phyloP scores from a whole-genome alignment of 2,888 invertebrate genomes.

The Amorpha juglandis region DNA sequence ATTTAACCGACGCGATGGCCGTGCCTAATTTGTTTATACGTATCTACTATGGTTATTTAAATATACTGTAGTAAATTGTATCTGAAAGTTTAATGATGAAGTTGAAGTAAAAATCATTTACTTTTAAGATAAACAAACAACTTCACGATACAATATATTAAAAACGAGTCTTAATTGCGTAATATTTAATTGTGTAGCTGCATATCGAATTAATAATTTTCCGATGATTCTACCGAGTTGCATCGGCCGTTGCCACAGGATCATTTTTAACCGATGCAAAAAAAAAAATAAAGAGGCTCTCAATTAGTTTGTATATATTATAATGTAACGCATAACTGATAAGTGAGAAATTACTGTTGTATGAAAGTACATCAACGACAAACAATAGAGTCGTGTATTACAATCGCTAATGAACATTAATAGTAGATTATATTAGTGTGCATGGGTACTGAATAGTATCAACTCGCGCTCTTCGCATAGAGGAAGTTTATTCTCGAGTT shows the following conservation, averaged over 20 bases:
- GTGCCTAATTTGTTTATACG: slow-evolving; percentile 7
- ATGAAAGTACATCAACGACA: neutral
- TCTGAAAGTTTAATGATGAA: neutral
- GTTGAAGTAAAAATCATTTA: neutral
- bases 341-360: neutral
- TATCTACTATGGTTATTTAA: neutral
- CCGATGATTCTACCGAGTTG: too few relatives aligned
- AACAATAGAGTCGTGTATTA: slow-evolving; percentile 7
- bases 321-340: too few relatives aligned
- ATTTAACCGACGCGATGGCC: neutral
- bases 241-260: too few relatives aligned
- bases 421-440: slow-evolving; percentile 18
- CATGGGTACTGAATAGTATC: slow-evolving; percentile 11
- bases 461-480: slow-evolving; percentile 18
- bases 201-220: too few relatives aligned
- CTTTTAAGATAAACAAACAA: neutral
- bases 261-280: too few relatives aligned
- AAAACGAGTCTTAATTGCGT: too few relatives aligned
- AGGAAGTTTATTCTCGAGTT: slow-evolving; percentile 27
- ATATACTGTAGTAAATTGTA: neutral
- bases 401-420: slow-evolving; percentile 13
- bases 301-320: too few relatives aligned
- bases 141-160: too few relatives aligned
- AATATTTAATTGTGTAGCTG: too few relatives aligned
- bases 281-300: too few relatives aligned